These are phyloP conservation scores for Sylvilagus floridanus DNA, from an alignment of 2,797 vertebrate species.

Conservation along the genomic window DNA sequence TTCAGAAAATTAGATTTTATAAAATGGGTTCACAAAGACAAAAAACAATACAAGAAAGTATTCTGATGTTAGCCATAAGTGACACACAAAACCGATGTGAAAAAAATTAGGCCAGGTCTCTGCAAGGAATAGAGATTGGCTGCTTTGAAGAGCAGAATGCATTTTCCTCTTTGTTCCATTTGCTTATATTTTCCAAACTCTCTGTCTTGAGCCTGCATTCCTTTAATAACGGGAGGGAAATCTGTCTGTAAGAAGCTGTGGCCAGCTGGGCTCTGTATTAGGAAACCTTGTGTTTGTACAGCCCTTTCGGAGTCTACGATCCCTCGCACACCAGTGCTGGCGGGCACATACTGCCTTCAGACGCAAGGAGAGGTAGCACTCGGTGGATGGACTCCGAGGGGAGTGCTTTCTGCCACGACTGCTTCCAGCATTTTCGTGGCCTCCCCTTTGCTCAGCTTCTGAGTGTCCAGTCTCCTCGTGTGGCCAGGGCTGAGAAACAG, in stretches of 20 bases:
- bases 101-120: not conserved
- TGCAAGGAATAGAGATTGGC: not conserved
- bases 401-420: not conserved
- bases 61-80: not conserved
- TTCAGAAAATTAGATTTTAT: no score
- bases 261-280: not conserved
- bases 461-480: not conserved
- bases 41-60: not conserved
- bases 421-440: not conserved
- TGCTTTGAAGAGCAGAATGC: not conserved
- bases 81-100: not conserved
- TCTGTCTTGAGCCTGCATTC: not conserved
- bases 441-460: not conserved
- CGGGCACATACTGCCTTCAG: slow-evolving; percentile 15
- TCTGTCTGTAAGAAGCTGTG: not conserved
- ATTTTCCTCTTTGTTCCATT: not conserved
- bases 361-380: not conserved
- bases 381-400: not conserved
- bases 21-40: not conserved
- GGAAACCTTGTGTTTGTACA: not conserved
- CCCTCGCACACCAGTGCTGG: not conserved
- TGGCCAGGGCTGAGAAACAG: not conserved
- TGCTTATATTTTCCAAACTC: slow-evolving; percentile 14
- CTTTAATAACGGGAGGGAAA: not conserved
- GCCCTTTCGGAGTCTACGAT: not conserved